Evolutionary conservation across 2,888 invertebrate species (phyloP).

Genomic region (Sericinus montela): DNA sequence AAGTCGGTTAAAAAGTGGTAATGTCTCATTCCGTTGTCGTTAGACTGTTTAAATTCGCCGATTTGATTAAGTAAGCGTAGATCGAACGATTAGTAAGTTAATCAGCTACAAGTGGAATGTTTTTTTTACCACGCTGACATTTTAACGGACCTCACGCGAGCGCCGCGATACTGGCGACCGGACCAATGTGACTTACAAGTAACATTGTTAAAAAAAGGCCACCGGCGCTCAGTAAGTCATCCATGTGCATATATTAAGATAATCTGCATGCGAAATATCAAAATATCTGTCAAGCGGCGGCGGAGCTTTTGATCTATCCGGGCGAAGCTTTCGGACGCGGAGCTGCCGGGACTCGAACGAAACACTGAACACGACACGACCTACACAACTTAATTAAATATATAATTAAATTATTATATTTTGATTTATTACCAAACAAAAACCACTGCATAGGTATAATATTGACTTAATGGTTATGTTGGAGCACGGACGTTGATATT

Average conservation of each 20-base stretch:
- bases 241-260: constrained; percentile 70
- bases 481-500: neutral
- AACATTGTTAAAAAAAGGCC: constrained; percentile 66
- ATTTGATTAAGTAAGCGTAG: neutral
- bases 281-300: constrained; percentile 71
- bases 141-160: constrained; percentile 44
- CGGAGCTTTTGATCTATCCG: constrained; percentile 56
- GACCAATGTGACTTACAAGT: constrained; percentile 70
- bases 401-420: constrained; percentile 19
- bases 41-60: neutral
- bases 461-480: constrained; percentile 8
- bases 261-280: constrained; percentile 63
- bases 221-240: constrained; percentile 63
- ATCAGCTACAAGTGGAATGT: constrained; percentile 2
- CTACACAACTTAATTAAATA: constrained; percentile 10
- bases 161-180: constrained; percentile 55
- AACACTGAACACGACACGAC: constrained; percentile 12
- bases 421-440: constrained; percentile 13
- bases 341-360: neutral
- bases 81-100: constrained; percentile 3
- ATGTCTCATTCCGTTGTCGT: too few relatives aligned
- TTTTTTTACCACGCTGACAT: constrained; percentile 38
- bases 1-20: too few relatives aligned
- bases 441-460: constrained; percentile 1
- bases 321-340: constrained; percentile 19